A percentile compares a stretch with the other conserved stretches of the same genome.
These are phyloP conservation scores for Drosophila hydei DNA, from an alignment of 1,140 invertebrate genomes.

Conservation along the genomic window DNA sequence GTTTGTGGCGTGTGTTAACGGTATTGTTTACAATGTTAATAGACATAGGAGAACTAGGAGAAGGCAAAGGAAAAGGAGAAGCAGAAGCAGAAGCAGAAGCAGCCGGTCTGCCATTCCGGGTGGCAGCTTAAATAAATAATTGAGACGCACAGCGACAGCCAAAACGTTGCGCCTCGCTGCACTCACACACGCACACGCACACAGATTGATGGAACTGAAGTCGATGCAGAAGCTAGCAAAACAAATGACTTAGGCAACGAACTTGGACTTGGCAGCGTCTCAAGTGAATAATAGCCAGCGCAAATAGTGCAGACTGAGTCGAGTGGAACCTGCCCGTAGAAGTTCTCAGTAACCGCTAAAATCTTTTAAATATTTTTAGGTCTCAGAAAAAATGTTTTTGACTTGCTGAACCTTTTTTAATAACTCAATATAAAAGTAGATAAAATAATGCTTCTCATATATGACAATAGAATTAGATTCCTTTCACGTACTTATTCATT, in stretches of 20 bases:
- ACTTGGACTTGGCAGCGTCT: constrained; percentile 39
- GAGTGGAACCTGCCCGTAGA: neutral
- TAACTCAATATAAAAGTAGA: no score
- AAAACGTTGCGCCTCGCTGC: constrained; percentile 58
- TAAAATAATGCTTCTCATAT: no score
- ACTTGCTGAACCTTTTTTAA: no score
- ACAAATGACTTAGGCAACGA: constrained; percentile 76
- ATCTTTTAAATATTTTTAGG: neutral
- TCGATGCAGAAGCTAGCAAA: constrained; percentile 19
- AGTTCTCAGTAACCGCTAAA: neutral
- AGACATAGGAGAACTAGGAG: constrained; percentile 25
- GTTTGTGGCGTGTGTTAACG: constrained; percentile 71
- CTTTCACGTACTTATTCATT: no score
- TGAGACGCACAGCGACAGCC: constrained; percentile 48
- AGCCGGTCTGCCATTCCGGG: constrained; percentile 49
- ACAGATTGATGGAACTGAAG: constrained; percentile 7
- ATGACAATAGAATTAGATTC: no score
- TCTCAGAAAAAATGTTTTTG: neutral
- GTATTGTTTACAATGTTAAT: constrained; percentile 80
- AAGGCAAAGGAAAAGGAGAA: no score
- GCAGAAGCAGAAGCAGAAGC: no score
- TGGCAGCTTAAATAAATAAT: constrained; percentile 75
- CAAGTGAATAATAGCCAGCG: constrained; percentile 12
- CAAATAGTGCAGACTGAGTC: neutral
- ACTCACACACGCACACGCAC: constrained; percentile 18